Conservation (phyloP, 2,797 vertebrate genomes). For the Selene dorsalis region DNA sequence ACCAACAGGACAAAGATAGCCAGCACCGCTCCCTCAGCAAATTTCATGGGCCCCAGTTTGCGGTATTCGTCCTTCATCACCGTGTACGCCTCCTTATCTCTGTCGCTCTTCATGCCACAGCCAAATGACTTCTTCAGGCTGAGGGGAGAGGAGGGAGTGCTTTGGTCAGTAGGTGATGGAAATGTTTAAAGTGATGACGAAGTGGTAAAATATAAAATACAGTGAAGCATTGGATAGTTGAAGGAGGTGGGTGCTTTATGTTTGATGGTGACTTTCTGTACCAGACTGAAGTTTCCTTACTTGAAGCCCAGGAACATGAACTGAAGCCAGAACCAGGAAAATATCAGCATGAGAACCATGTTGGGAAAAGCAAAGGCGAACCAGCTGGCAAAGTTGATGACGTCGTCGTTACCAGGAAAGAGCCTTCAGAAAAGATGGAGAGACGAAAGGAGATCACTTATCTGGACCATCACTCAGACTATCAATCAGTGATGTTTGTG, state of each 20-base stretch:
- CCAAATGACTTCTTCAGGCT: slow-evolving; percentile 92
- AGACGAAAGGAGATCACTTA: neutral
- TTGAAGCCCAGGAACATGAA: slow-evolving; percentile 89
- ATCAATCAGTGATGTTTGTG: neutral
- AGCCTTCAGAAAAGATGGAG: slow-evolving; percentile 77
- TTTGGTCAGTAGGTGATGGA: no score
- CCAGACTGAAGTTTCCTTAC: slow-evolving; percentile 81
- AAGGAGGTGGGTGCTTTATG: no score
- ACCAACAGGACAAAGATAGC: slow-evolving; percentile 87
- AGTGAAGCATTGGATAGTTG: no score
- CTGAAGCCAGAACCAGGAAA: slow-evolving; percentile 93
- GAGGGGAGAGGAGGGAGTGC: neutral
- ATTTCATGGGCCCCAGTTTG: slow-evolving; percentile 87
- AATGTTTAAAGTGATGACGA: no score
- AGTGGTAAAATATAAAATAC: no score
- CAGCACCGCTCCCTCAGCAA: slow-evolving; percentile 87
- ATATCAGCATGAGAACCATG: slow-evolving; percentile 86
- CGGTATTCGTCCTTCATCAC: slow-evolving; percentile 86
- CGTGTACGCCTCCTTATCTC: slow-evolving; percentile 80
- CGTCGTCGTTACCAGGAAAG: slow-evolving; percentile 79
- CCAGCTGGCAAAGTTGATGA: slow-evolving; percentile 96
- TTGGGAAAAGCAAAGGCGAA: slow-evolving; percentile 92
- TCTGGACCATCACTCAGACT: neutral
- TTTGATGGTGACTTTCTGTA: neutral
- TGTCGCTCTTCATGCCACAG: slow-evolving; percentile 70